phyloP scores from a whole-genome alignment of 2,888 invertebrate species.

The Allophyes oxyacanthae region DNA sequence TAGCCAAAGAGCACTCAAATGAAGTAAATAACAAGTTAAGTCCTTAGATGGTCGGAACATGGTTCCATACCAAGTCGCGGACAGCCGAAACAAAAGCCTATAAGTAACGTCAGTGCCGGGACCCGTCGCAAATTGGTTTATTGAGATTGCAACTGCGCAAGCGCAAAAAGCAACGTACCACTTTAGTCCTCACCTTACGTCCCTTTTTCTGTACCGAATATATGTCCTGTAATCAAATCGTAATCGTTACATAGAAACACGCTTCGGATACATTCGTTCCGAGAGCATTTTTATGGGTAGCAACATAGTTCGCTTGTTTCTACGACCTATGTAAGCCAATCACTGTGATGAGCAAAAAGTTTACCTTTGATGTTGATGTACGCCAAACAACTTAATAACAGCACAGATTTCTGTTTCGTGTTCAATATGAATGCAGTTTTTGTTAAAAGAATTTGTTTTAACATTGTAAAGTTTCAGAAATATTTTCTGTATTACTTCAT shows the following conservation, averaged over 20 bases:
- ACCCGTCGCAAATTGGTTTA: slow-evolving; percentile 83
- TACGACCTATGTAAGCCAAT: slow-evolving; percentile 48
- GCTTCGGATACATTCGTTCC: slow-evolving; percentile 42
- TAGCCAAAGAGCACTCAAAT: slow-evolving; percentile 42
- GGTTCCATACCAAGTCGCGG: slow-evolving; percentile 54
- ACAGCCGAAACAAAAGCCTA: slow-evolving; percentile 70
- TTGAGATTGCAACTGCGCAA: slow-evolving; percentile 77
- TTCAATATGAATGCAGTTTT: slow-evolving; percentile 35
- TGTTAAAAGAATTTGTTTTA: slow-evolving; percentile 19
- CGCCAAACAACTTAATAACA: slow-evolving; percentile 44
- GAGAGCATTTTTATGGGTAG: slow-evolving; percentile 49
- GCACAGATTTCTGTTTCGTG: slow-evolving; percentile 37
- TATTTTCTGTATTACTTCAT: too few relatives aligned
- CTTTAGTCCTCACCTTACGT: slow-evolving; percentile 49
- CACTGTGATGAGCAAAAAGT: slow-evolving; percentile 46
- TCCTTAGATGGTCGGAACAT: slow-evolving; percentile 61
- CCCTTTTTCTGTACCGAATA: slow-evolving; percentile 47
- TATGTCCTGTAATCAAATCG: slow-evolving; percentile 53
- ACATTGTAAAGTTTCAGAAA: slow-evolving; percentile 12
- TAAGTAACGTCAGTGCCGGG: slow-evolving; percentile 56
- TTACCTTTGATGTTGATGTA: slow-evolving; percentile 44
- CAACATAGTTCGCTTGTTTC: slow-evolving; percentile 49
- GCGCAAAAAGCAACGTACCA: slow-evolving; percentile 64
- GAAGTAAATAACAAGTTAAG: slow-evolving; percentile 68
- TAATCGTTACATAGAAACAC: slow-evolving; percentile 53